Evolutionary conservation across 2,888 invertebrate genomes (phyloP).

Genomic region (Agonum fuliginosum): DNA sequence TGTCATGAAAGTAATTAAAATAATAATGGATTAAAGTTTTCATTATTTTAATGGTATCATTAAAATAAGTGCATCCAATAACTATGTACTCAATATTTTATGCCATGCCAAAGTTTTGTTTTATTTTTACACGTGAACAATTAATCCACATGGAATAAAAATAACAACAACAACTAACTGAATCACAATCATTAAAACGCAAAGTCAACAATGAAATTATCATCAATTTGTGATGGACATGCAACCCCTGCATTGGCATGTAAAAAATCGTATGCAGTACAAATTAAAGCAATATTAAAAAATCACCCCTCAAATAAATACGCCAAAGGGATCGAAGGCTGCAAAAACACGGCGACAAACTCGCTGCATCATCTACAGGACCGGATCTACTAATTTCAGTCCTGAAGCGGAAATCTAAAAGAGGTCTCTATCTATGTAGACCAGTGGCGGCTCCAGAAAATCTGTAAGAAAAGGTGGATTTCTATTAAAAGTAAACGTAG

Average conservation of each 20-base stretch:
- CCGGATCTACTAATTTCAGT: too few species aligned
- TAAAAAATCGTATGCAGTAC: constrained; percentile 1
- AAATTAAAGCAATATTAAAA: constrained; percentile 23
- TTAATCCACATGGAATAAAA: background rate
- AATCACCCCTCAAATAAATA: constrained; percentile 9
- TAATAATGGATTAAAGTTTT: constrained; percentile 36
- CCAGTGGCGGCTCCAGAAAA: too few species aligned
- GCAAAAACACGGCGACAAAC: constrained; percentile 14
- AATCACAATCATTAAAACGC: background rate
- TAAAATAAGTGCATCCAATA: constrained; percentile 48
- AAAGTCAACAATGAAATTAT: constrained; percentile 13
- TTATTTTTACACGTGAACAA: too few species aligned
- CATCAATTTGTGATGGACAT: constrained; percentile 18
- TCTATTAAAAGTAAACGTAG: too few species aligned
- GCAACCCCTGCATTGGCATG: background rate
- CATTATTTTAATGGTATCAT: constrained; percentile 52
- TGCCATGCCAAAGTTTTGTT: constrained; percentile 13
- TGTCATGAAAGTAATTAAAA: constrained; percentile 42
- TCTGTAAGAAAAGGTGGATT: too few species aligned
- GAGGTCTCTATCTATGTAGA: too few species aligned
- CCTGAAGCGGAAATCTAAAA: too few species aligned
- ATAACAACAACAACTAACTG: background rate
- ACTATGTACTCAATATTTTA: constrained; percentile 39
- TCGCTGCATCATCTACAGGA: constrained; percentile 15
- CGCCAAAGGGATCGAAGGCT: background rate